These are phyloP conservation scores for Turritopsis dohrnii DNA, from an alignment of 30 jellyfish, hydroid and myxozoan species.

Conservation along the genomic window DNA sequence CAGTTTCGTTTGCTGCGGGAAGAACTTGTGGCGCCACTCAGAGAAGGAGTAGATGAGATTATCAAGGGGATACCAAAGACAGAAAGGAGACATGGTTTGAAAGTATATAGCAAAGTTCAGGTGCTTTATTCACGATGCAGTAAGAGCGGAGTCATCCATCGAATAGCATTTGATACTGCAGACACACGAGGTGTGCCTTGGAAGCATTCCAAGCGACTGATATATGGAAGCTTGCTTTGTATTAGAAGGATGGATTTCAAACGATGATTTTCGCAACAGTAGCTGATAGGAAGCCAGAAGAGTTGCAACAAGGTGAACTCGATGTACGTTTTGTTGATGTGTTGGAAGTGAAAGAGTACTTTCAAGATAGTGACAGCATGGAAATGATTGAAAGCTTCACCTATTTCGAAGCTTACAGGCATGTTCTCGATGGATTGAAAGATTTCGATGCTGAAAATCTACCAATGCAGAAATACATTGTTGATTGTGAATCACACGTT, in stretches of 20 bases:
- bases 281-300: conserved; percentile 34
- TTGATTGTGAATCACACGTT: conserved; percentile 14
- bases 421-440: conserved; percentile 40
- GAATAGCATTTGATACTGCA: conserved; percentile 23
- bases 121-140: conserved; percentile 22
- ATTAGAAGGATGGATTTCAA: conserved; percentile 36
- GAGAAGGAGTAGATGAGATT: conserved; percentile 49
- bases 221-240: conserved; percentile 46
- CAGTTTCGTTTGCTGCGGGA: conserved; percentile 56
- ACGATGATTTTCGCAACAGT: conserved; percentile 46
- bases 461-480: conserved; percentile 40
- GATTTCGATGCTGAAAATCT: conserved; percentile 10
- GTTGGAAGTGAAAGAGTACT: not conserved
- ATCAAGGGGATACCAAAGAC: conserved; percentile 11
- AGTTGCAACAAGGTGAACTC: conserved; percentile 17
- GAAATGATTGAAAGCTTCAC: conserved; percentile 51
- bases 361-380: not conserved
- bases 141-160: conserved; percentile 28
- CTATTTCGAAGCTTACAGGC: conserved; percentile 53
- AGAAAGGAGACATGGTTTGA: conserved; percentile 32
- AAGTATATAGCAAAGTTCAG: conserved; percentile 33
- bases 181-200: conserved; percentile 19
- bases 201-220: conserved; percentile 50
- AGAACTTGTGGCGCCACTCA: conserved; percentile 51
- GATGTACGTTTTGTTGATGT: conserved; percentile 34